Conservation (phyloP, 2,113 vertebrate genomes). For the Romanogobio albipinnatus region DNA sequence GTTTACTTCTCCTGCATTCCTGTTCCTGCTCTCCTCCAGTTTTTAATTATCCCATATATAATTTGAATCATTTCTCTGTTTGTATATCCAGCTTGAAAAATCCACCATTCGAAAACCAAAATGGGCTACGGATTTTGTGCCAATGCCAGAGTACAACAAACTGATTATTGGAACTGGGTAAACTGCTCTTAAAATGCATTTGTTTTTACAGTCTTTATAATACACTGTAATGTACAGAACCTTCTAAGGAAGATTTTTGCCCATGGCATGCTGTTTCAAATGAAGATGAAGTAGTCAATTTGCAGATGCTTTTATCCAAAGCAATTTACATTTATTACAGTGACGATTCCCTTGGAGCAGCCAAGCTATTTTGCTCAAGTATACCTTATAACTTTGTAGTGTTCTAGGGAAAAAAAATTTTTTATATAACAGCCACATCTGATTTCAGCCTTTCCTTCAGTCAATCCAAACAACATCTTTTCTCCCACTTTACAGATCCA, state of each 20-base stretch:
- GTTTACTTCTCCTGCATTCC: neutral
- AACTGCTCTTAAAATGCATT: constrained; percentile 20
- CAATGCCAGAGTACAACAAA: constrained; percentile 75
- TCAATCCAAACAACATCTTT: neutral
- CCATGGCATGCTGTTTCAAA: neutral
- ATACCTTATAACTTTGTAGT: neutral
- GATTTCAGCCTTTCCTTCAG: neutral
- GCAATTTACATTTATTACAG: constrained; percentile 1
- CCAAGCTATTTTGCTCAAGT: neutral
- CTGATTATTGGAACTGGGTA: constrained; percentile 76
- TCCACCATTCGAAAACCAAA: constrained; percentile 65
- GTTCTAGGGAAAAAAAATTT: neutral
- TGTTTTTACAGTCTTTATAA: neutral
- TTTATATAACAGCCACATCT: constrained; percentile 6
- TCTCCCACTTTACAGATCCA: constrained; percentile 68
- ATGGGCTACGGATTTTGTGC: constrained; percentile 73
- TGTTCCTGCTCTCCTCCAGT: neutral
- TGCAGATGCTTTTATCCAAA: constrained; percentile 8
- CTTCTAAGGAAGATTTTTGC: neutral
- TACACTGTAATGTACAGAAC: neutral
- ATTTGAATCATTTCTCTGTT: constrained; percentile 5
- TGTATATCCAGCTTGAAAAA: constrained; percentile 63
- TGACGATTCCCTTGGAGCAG: constrained; percentile 2
- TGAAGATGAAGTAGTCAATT: neutral
- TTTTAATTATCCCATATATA: neutral